phyloP scores from a whole-genome alignment of 1,140 invertebrate species.

The Helicoverpa armigera region DNA sequence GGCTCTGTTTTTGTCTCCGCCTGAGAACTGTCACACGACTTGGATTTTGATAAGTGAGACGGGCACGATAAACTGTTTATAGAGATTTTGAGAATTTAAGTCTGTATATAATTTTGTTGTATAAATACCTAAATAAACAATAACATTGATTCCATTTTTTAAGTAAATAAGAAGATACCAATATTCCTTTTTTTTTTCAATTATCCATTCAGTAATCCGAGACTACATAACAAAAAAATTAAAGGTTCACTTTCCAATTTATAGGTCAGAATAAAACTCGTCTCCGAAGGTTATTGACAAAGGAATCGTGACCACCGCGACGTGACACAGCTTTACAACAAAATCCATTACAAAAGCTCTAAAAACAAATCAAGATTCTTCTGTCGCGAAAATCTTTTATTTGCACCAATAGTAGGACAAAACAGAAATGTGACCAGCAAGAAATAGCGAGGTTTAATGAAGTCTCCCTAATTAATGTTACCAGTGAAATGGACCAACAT shows the following conservation, averaged over 20 bases:
- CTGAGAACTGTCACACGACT: slow-evolving; percentile 17
- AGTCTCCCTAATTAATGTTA: slow-evolving; percentile 50
- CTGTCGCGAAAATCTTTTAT: slow-evolving; percentile 30
- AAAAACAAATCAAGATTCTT: slow-evolving; percentile 27
- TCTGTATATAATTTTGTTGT: too few relatives aligned
- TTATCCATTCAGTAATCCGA: slow-evolving; percentile 33
- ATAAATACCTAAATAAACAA: too few relatives aligned
- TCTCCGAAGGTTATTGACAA: slow-evolving; percentile 10
- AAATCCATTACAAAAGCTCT: slow-evolving; percentile 30
- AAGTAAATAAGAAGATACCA: not conserved
- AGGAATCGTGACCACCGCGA: slow-evolving; percentile 20
- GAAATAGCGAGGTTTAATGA: slow-evolving; percentile 47
- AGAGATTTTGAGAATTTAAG: too few relatives aligned
- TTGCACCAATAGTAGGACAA: slow-evolving; percentile 35
- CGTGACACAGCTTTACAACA: slow-evolving; percentile 17
- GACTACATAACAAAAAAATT: slow-evolving; percentile 13
- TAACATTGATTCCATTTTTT: not conserved
- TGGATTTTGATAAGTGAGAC: slow-evolving; percentile 43
- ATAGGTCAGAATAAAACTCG: slow-evolving; percentile 4
- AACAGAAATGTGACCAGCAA: slow-evolving; percentile 45
- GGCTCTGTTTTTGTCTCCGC: slow-evolving; percentile 57
- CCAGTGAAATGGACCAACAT: slow-evolving; percentile 43
- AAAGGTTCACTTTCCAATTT: slow-evolving; percentile 24
- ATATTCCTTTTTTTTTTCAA: not conserved
- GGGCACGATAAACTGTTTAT: not conserved